Base-by-base conservation (phyloP, 2,113 vertebrate species). In the Eclectus roratus region DNA sequence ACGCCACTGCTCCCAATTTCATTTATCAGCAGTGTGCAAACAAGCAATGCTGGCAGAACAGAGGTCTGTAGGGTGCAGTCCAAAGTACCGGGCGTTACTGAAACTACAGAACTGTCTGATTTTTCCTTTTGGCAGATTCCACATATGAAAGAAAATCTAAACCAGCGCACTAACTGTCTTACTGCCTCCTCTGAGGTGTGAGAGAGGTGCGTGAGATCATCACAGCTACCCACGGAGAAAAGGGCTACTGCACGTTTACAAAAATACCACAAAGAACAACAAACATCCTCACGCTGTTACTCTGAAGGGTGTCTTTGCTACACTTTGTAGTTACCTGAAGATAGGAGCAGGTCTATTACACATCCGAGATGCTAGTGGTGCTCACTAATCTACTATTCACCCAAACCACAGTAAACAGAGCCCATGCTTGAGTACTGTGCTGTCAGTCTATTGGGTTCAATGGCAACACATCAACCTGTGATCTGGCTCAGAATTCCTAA, bases 1-100 rank as follows among this genome's bases (percentile, higher is more conserved):
- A 49, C n/a, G 52, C 7, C 25, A 3, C 66, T 13, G 58, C 37
- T 69, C 66, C 43, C 0, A 0, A 56, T 35, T 28, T 65, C 39
- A 56, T 24, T 92, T 47, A 28, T 17, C 58, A 82, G 49, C 58
- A 49, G 8, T 2, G 13, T 11, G 31, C n/a, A 88, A 41, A 44
- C 5, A 85, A 92, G 61, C 13, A 66, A 25, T 28, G 11, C 17
- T 60, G 50, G 44, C 25, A 77, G 39, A 49, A 88, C 52, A 73
- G 18, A 14, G 11, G 19, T 61, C 64, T 88, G 71, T 3, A 65
- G 52, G 63, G 72, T 55, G n/a, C 52, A 60, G 12, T 13, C 37
- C 41, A 24, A 82, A 76, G 55, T 29, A 55, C 31, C 43, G 7
- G 4, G 12, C 2, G 1, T 52, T 60, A 53, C 27, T 72, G 37